phyloP scores from a whole-genome alignment of 2,797 vertebrate genomes.

The Sebastes matsubarae region DNA sequence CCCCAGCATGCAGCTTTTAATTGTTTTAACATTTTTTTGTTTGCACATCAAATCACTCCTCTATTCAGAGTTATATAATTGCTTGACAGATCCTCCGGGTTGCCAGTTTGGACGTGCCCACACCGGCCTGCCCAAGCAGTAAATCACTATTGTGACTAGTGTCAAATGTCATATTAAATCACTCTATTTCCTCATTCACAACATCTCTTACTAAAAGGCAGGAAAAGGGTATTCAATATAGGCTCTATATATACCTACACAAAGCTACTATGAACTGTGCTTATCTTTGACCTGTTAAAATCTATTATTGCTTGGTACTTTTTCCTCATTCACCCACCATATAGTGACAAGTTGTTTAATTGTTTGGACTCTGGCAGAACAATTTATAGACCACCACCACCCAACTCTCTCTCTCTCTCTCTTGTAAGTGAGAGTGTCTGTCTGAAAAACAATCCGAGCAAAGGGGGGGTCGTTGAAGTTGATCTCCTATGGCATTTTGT shows the following conservation, averaged over 20 bases:
- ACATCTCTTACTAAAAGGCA: no score
- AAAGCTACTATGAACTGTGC: no score
- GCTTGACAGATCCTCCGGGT: slow-evolving; percentile 9
- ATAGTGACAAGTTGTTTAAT: slow-evolving; percentile 59
- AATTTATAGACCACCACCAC: slow-evolving; percentile 73
- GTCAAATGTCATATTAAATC: no score
- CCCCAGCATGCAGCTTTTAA: slow-evolving; percentile 1
- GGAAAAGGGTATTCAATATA: no score
- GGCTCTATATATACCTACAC: no score
- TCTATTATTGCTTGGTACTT: no score
- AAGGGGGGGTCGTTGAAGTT: slow-evolving; percentile 76
- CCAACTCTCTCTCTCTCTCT: slow-evolving; percentile 17
- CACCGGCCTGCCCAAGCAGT: slow-evolving; percentile 9
- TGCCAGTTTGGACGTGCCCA: slow-evolving; percentile 22
- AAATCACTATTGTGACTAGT: slow-evolving; percentile 22
- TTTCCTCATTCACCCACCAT: no score
- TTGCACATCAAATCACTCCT: slow-evolving; percentile 15
- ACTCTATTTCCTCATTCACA: no score
- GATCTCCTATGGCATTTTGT: slow-evolving; percentile 95
- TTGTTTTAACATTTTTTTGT: slow-evolving; percentile 19
- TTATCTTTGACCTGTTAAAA: no score
- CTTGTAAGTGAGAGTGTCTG: slow-evolving; percentile 86
- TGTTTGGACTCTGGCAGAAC: slow-evolving; percentile 54
- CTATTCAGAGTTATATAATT: not conserved
- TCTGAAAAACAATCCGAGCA: slow-evolving; percentile 91